Evolutionary conservation across 2,888 invertebrate genomes (phyloP).

Genomic region (Deladenus siricidicola): DNA sequence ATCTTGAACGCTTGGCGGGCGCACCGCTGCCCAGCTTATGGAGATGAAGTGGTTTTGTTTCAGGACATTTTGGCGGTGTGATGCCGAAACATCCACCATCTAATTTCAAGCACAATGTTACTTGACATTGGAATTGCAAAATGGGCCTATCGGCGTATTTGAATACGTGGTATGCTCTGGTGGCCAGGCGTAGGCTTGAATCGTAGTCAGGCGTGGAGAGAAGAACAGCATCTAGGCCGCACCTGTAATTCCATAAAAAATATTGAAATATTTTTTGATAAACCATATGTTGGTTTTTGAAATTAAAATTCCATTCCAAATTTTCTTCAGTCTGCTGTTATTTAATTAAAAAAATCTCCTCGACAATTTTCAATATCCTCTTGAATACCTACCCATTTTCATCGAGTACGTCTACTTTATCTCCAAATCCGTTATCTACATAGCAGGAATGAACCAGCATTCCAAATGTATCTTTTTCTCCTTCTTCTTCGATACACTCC

Average conservation of each 20-base stretch:
- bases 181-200: constrained; percentile 42
- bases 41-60: constrained; percentile 34
- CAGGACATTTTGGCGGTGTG: constrained; percentile 49
- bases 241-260: constrained; percentile 27
- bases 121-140: constrained; percentile 52
- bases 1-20: not conserved
- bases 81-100: constrained; percentile 51
- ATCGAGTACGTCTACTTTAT: constrained; percentile 48
- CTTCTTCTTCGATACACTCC: constrained; percentile 53
- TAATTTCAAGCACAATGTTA: constrained; percentile 50
- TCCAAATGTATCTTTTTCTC: constrained; percentile 49
- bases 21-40: constrained; percentile 11
- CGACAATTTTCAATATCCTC: no score
- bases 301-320: no score
- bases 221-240: constrained; percentile 48
- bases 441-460: constrained; percentile 53
- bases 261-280: not conserved
- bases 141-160: constrained; percentile 53
- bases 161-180: constrained; percentile 51
- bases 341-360: no score
- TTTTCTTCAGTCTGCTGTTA: not conserved
- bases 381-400: constrained; percentile 36
- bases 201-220: constrained; percentile 51
- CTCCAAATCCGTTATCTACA: constrained; percentile 51
- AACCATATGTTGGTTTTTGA: no score